Conservation (phyloP, 2,113 vertebrate genomes). For the Onychostruthus taczanowskii region DNA sequence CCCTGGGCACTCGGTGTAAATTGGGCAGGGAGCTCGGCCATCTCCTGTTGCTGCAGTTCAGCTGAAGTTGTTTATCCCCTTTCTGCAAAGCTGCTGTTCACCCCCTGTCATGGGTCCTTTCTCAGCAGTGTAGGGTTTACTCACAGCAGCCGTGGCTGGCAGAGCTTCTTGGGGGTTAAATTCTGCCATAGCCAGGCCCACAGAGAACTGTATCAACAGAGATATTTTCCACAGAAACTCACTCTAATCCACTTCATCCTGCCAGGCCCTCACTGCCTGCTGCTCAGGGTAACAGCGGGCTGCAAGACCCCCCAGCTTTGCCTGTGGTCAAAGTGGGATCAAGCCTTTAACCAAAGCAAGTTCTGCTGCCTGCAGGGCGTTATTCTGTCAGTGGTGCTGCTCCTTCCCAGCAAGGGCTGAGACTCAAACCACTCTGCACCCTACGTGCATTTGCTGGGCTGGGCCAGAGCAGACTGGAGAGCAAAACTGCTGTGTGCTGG, state of each 20-base stretch:
- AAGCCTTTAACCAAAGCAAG: neutral
- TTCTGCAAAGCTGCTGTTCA: neutral
- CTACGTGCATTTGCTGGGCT: accelerated
- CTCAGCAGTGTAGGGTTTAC: neutral
- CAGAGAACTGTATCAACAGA: neutral
- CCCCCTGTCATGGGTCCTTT: neutral
- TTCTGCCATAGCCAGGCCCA: neutral
- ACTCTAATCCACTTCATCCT: neutral
- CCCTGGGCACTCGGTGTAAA: no score
- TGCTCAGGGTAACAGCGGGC: neutral
- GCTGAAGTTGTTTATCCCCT: neutral
- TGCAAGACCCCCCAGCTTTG: neutral
- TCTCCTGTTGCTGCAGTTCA: neutral
- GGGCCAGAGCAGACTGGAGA: neutral
- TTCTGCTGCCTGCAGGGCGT: neutral
- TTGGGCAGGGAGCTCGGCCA: neutral
- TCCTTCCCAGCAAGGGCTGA: neutral
- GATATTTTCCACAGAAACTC: neutral
- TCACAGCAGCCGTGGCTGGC: neutral
- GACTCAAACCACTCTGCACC: neutral
- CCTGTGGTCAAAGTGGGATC: neutral
- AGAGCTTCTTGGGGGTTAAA: neutral
- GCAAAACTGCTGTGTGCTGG: neutral
- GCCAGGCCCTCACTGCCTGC: neutral
- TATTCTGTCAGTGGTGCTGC: neutral